A percentile compares a stretch with the other conserved stretches of the same genome.
These are phyloP conservation scores for Apamea epomidion DNA, from an alignment of 2,888 invertebrate genomes.

Conservation along the genomic window DNA sequence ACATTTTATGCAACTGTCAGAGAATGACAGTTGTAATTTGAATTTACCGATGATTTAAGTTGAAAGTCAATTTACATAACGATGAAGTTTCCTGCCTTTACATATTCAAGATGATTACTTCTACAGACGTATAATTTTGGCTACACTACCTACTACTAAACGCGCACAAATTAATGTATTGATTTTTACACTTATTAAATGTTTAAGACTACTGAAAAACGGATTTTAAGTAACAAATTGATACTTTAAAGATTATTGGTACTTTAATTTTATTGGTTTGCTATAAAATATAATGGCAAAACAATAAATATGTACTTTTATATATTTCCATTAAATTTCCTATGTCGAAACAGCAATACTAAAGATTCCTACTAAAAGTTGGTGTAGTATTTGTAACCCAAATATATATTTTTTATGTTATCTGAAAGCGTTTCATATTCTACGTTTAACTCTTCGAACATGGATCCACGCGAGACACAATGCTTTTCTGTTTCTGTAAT, in stretches of 20 bases:
- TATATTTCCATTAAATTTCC: not conserved
- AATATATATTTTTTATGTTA: not conserved
- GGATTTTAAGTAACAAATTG: not conserved
- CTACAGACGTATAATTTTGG: not conserved
- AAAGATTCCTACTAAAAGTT: not conserved
- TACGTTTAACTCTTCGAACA: not conserved
- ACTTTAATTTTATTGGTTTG: not conserved
- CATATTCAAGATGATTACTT: not conserved
- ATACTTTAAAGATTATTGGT: conserved; percentile 1
- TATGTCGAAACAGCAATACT: not conserved
- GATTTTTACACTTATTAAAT: not conserved
- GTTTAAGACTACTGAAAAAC: not conserved
- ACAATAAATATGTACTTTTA: not conserved
- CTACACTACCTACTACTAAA: not conserved
- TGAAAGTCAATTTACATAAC: not conserved
- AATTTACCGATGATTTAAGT: conserved; percentile 5
- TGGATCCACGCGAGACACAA: too few species aligned
- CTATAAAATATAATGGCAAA: conserved; percentile 1
- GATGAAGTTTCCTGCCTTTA: not conserved
- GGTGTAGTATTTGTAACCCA: not conserved
- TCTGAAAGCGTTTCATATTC: not conserved
- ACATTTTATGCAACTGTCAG: conserved; percentile 6
- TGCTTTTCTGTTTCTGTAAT: too few species aligned
- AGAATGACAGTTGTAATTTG: not conserved
- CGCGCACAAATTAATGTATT: not conserved